Conservation (phyloP, 2,797 vertebrate species). For the Periparus ater region DNA sequence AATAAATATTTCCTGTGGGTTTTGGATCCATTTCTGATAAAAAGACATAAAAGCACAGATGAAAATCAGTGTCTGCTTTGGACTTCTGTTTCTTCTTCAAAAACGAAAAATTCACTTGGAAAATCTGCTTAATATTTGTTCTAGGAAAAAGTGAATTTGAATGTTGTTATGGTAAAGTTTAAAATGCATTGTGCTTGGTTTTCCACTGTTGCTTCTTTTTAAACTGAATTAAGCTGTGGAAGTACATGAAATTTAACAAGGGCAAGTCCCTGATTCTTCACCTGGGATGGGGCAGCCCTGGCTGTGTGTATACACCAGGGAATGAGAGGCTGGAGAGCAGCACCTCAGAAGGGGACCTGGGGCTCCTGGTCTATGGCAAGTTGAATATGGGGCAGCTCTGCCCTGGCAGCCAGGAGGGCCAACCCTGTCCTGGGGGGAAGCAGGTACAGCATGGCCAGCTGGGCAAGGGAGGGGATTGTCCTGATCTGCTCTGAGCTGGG, state of each 20-base stretch:
- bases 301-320: background rate
- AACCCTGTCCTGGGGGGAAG: rapidly evolving
- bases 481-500: rapidly evolving
- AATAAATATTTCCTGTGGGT: background rate
- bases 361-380: rapidly evolving
- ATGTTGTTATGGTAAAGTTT: background rate
- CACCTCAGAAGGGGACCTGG: rapidly evolving
- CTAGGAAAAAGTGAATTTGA: background rate
- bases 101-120: background rate
- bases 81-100: background rate
- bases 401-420: background rate
- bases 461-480: rapidly evolving
- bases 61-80: background rate
- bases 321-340: background rate
- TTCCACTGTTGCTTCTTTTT: background rate
- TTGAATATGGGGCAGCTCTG: rapidly evolving
- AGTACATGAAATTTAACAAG: background rate
- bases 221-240: background rate
- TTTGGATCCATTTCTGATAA: background rate
- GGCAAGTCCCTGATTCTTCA: background rate
- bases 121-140: background rate
- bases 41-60: background rate
- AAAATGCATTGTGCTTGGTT: background rate
- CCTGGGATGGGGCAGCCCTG: background rate
- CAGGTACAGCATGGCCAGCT: rapidly evolving